These are phyloP conservation scores for Coregonus sp. DNA, from an alignment of 2,797 vertebrate species.

Conservation along the genomic window DNA sequence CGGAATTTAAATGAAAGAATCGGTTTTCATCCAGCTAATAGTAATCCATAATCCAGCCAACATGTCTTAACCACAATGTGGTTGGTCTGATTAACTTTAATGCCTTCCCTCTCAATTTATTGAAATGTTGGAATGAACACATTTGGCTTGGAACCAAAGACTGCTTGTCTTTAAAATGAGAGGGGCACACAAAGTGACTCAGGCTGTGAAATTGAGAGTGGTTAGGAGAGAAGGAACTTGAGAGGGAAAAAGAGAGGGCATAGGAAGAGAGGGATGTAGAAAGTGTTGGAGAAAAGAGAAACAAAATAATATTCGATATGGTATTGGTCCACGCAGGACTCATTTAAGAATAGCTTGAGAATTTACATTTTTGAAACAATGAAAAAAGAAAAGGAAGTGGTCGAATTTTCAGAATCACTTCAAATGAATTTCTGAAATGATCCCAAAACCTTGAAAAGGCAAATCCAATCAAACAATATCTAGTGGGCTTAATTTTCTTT, in stretches of 20 bases:
- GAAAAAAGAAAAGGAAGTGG: conserved; percentile 59
- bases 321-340: conserved; percentile 66
- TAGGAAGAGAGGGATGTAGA: conserved; percentile 29
- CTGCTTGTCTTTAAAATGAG: conserved; percentile 72
- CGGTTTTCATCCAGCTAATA: conserved; percentile 86
- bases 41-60: conserved; percentile 86
- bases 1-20: conserved; percentile 85
- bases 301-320: conserved; percentile 63
- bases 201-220: conserved; percentile 54
- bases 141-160: conserved; percentile 76
- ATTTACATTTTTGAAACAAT: conserved; percentile 75
- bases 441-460: conserved; percentile 83
- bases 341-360: conserved; percentile 44
- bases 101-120: conserved; percentile 83
- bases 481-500: conserved; percentile 79
- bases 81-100: conserved; percentile 86
- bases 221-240: conserved; percentile 21
- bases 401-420: conserved; percentile 82
- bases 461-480: conserved; percentile 87
- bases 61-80: conserved; percentile 85
- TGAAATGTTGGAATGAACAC: conserved; percentile 85
- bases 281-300: conserved; percentile 29
- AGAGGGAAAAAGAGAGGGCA: conserved; percentile 32
- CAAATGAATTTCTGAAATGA: conserved; percentile 84
- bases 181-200: conserved; percentile 57